phyloP scores from a whole-genome alignment of 2,113 vertebrate species.

The Nasalis larvatus region DNA sequence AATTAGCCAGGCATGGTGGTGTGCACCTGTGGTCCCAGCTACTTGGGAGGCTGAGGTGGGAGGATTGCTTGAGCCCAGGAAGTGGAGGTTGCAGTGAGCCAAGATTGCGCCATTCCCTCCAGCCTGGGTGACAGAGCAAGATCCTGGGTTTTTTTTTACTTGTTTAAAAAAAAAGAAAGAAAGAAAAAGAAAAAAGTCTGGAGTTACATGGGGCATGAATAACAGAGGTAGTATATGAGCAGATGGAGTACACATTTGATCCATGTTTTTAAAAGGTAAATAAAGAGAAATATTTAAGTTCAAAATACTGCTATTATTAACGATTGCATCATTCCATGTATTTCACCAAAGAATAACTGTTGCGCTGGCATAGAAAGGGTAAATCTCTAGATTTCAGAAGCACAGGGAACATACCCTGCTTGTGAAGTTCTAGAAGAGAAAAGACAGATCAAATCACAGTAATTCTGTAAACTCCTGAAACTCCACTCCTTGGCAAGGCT shows the following conservation, averaged over 20 bases:
- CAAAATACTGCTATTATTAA: neutral
- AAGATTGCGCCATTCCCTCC: too few relatives aligned
- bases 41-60: too few relatives aligned
- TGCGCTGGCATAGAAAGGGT: neutral
- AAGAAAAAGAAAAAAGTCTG: too few relatives aligned
- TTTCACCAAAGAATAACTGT: neutral
- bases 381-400: neutral
- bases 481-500: neutral
- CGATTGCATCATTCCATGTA: neutral
- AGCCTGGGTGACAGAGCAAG: too few relatives aligned
- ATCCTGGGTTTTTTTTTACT: too few relatives aligned
- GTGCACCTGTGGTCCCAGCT: too few relatives aligned
- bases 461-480: neutral
- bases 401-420: neutral
- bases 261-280: neutral
- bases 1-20: too few relatives aligned
- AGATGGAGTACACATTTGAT: neutral
- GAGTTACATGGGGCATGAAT: neutral
- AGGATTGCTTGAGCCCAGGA: too few relatives aligned
- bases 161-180: too few relatives aligned
- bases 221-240: neutral
- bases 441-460: neutral
- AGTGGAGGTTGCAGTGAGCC: too few relatives aligned
- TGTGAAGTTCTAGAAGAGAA: neutral
- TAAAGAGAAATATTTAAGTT: neutral